phyloP scores from a whole-genome alignment of 2,888 invertebrate species.

The Leptogaster cylindrica region DNA sequence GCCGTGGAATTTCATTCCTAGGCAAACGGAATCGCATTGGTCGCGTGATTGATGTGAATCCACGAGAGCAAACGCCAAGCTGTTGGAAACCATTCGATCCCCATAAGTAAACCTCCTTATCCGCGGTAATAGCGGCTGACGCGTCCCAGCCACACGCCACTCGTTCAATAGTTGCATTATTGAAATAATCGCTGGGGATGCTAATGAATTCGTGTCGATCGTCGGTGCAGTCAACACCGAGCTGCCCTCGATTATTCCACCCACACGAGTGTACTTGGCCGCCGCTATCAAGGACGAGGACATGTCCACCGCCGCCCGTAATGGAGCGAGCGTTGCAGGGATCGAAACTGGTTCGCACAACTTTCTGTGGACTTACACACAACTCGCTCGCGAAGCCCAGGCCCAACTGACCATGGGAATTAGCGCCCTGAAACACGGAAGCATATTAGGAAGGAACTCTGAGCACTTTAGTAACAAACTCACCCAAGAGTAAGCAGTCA shows the following conservation, averaged over 20 bases:
- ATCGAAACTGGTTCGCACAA: slow-evolving; percentile 54
- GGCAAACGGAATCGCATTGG: slow-evolving; percentile 57
- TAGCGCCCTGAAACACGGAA: slow-evolving; percentile 71
- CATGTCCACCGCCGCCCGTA: slow-evolving; percentile 80
- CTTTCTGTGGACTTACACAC: slow-evolving; percentile 66
- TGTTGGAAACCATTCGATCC: slow-evolving; percentile 83
- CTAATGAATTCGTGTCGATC: slow-evolving; percentile 59
- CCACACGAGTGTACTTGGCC: slow-evolving; percentile 80
- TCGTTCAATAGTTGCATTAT: slow-evolving; percentile 70
- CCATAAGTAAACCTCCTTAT: slow-evolving; percentile 77
- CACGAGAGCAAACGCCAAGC: slow-evolving; percentile 68
- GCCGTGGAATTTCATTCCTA: slow-evolving; percentile 53
- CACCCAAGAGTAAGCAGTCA: slow-evolving; percentile 63
- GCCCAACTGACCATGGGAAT: slow-evolving; percentile 82
- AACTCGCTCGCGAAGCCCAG: slow-evolving; percentile 72
- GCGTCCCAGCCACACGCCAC: slow-evolving; percentile 84
- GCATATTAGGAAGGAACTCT: not conserved
- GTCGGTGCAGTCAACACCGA: slow-evolving; percentile 63
- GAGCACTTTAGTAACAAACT: slow-evolving; percentile 42
- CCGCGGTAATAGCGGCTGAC: slow-evolving; percentile 75
- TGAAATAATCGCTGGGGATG: slow-evolving; percentile 64
- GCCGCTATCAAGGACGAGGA: slow-evolving; percentile 70
- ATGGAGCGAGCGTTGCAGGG: slow-evolving; percentile 67
- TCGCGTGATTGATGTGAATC: slow-evolving; percentile 56
- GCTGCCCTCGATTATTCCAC: slow-evolving; percentile 77